Evolutionary conservation across 1,140 invertebrate genomes (phyloP).

Genomic region (Rhizoglyphus robini): DNA sequence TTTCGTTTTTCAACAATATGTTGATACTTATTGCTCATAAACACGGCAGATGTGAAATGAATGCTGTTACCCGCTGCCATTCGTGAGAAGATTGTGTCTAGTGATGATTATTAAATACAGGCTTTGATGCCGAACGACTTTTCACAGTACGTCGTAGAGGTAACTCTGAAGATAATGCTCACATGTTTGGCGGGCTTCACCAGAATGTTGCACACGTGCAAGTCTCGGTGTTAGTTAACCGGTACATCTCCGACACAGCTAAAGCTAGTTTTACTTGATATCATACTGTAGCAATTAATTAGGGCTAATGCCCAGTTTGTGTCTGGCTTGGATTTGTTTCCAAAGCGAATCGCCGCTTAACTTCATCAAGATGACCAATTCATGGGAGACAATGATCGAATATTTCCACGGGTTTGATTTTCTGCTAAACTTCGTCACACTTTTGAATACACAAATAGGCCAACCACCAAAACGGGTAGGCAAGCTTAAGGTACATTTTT

Average conservation of each 20-base stretch:
- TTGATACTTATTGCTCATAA: neutral
- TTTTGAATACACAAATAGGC: neutral
- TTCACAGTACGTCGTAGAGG: neutral
- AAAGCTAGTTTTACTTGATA: neutral
- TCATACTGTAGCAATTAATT: neutral
- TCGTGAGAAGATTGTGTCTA: neutral
- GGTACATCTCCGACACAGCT: neutral
- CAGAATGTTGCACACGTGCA: neutral
- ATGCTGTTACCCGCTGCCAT: neutral
- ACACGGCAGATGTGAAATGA: neutral
- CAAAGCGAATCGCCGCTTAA: neutral
- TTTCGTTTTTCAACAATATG: neutral
- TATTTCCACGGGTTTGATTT: neutral
- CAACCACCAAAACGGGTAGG: no score
- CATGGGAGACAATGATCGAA: neutral
- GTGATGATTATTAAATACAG: no score
- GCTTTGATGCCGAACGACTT: neutral
- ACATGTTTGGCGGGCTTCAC: neutral
- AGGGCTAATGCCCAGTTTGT: neutral
- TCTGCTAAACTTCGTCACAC: neutral
- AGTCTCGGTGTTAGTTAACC: neutral
- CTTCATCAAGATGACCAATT: neutral
- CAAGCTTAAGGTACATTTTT: no score
- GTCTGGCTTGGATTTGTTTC: neutral
- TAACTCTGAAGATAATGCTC: neutral